phyloP scores from a whole-genome alignment of 2,797 vertebrate genomes.

The Vireo griseus region DNA sequence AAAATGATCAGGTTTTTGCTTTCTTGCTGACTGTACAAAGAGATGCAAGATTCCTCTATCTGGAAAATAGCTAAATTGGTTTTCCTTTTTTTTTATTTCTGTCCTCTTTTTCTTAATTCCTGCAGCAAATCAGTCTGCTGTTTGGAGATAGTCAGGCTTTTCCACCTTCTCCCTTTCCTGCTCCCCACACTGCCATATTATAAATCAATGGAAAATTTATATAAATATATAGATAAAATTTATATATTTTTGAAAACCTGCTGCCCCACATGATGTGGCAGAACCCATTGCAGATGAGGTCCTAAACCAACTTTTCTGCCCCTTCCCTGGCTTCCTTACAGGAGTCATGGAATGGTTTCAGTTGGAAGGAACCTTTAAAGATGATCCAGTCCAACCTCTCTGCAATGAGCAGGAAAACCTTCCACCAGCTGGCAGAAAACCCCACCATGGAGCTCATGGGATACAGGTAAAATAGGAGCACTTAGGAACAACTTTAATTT shows the following conservation, averaged over 20 bases:
- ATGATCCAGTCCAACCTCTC: not conserved
- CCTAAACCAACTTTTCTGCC: not conserved
- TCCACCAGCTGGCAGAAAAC: not conserved
- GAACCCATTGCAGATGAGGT: not conserved
- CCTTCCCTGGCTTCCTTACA: not conserved
- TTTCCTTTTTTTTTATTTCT: rapidly evolving
- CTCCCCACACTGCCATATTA: not conserved
- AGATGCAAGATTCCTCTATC: not conserved
- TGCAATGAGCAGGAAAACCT: not conserved
- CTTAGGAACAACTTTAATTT: not conserved
- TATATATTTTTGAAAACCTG: not conserved
- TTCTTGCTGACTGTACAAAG: not conserved
- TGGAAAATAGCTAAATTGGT: not conserved
- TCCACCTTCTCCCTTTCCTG: not conserved
- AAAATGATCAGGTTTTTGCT: not conserved
- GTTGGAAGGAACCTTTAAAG: not conserved
- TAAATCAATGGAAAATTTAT: not conserved
- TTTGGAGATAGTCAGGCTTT: not conserved
- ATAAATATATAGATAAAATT: not conserved
- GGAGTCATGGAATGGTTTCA: not conserved
- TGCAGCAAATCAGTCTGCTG: not conserved
- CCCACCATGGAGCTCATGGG: not conserved
- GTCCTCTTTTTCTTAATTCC: not conserved
- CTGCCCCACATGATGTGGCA: not conserved
- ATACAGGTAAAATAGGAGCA: not conserved